Evolutionary conservation across 2,113 vertebrate genomes (phyloP).

Genomic region (Myocastor coypus): DNA sequence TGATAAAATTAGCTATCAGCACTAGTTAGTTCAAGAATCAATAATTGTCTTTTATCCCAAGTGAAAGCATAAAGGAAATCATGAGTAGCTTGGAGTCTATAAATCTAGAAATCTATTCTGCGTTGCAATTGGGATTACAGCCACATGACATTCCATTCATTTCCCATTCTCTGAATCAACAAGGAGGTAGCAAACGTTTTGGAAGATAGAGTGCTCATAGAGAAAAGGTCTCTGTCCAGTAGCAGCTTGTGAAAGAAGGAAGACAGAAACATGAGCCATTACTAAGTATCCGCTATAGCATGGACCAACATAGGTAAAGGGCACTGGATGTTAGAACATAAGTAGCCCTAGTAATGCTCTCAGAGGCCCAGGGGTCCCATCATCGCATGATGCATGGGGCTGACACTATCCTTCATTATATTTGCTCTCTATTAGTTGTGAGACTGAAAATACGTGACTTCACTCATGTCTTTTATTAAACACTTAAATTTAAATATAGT

Average conservation of each 20-base stretch:
- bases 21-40: slow-evolving; percentile 1
- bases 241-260: not conserved
- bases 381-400: not conserved
- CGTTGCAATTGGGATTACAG: not conserved
- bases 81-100: not conserved
- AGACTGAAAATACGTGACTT: slow-evolving; percentile 39
- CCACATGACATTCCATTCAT: not conserved
- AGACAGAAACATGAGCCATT: not conserved
- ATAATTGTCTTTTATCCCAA: not conserved
- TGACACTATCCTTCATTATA: not conserved
- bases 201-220: not conserved
- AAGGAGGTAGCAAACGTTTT: not conserved
- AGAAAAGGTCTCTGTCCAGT: not conserved
- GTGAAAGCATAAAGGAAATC: not conserved
- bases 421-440: not conserved
- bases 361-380: not conserved
- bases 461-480: slow-evolving; percentile 38
- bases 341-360: not conserved
- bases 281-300: not conserved
- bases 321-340: not conserved
- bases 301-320: not conserved
- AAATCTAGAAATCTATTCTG: not conserved
- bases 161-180: not conserved
- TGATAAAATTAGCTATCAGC: not conserved
- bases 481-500: slow-evolving; percentile 45